Evolutionary conservation across 2,113 vertebrate genomes (phyloP).

Genomic region (Ceyx cyanopectus): DNA sequence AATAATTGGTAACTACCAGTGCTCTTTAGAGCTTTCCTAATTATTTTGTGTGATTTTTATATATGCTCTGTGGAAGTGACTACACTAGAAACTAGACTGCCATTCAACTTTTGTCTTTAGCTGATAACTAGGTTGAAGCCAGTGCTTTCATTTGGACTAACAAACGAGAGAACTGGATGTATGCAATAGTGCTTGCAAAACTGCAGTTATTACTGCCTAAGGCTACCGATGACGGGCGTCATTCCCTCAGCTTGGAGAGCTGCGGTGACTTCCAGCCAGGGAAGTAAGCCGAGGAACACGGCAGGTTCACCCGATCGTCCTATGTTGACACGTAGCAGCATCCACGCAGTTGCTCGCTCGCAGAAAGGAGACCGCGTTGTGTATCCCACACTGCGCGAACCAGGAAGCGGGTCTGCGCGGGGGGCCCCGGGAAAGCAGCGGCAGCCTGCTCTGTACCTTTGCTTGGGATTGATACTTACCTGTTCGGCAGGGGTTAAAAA

Average conservation of each 20-base stretch:
- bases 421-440: neutral
- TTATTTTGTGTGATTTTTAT: neutral
- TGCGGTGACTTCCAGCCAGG: neutral
- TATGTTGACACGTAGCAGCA: neutral
- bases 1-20: neutral
- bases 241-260: rapidly evolving
- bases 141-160: neutral
- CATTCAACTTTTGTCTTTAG: neutral
- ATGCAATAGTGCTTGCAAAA: neutral
- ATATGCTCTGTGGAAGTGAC: neutral
- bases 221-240: neutral
- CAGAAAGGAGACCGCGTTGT: neutral
- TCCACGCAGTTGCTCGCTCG: neutral
- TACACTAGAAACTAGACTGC: neutral
- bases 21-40: neutral
- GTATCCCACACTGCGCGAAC: neutral
- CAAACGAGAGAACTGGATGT: neutral
- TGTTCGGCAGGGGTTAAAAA: neutral
- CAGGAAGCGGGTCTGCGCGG: neutral
- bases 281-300: rapidly evolving
- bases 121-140: neutral
- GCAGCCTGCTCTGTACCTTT: too few relatives aligned
- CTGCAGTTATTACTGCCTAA: neutral
- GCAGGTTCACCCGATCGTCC: rapidly evolving
- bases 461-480: neutral